These are phyloP conservation scores for Prosopocoilus inquinatus DNA, from an alignment of 2,888 invertebrate genomes.

Conservation along the genomic window DNA sequence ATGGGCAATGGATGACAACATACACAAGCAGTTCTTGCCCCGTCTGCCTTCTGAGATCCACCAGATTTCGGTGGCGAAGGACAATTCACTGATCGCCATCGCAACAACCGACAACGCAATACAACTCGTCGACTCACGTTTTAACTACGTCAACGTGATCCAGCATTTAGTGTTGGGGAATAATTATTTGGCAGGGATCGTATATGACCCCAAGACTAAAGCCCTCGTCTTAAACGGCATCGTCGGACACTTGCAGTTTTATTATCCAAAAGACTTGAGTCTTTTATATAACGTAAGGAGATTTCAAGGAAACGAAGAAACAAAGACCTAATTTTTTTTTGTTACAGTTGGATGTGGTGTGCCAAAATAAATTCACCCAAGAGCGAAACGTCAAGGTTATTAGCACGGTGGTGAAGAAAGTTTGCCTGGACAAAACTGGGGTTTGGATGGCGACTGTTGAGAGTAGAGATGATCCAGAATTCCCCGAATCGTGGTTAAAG, in stretches of 20 bases:
- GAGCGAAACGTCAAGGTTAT: constrained; percentile 60
- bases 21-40: constrained; percentile 62
- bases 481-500: constrained; percentile 67
- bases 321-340: constrained; percentile 4
- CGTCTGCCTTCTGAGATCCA: constrained; percentile 67
- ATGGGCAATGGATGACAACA: constrained; percentile 61
- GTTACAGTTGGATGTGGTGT: constrained; percentile 66
- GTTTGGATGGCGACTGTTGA: constrained; percentile 75
- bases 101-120: constrained; percentile 70
- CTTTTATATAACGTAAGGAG: constrained; percentile 68
- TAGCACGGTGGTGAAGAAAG: constrained; percentile 64
- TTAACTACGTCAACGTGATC: constrained; percentile 57
- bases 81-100: constrained; percentile 64
- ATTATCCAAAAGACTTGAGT: constrained; percentile 61
- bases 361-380: constrained; percentile 66
- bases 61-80: constrained; percentile 61
- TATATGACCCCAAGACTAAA: constrained; percentile 62
- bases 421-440: constrained; percentile 66
- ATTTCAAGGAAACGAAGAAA: background rate
- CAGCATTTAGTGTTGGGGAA: constrained; percentile 67
- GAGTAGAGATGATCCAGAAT: constrained; percentile 58
- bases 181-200: constrained; percentile 58
- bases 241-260: constrained; percentile 74
- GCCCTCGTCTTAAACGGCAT: constrained; percentile 70
- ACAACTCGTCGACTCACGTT: constrained; percentile 56